Evolutionary conservation across 1,140 invertebrate species (phyloP), one percentile per base, ranked within the genome.

Genomic region (Lepidurus packardi): DNA sequence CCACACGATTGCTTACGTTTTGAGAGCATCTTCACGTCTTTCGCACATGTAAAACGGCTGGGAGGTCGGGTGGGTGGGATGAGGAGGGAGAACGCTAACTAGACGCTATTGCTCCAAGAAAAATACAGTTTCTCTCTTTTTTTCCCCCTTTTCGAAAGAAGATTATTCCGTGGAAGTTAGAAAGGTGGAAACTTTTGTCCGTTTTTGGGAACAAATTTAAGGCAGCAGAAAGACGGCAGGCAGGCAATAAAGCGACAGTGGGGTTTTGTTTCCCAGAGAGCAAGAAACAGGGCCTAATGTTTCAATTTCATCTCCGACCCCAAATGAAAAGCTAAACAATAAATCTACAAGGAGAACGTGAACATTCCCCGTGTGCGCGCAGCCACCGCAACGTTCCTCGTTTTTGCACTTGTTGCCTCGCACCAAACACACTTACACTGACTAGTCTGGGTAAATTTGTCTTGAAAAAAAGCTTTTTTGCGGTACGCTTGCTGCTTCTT

Each of bases 371-470:
- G 34, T 34, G 1, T 34, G 25, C 25, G 25, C 34, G 34, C 34
- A 34, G 53, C 53, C 13, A 65, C 53, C 53, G 5, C 53, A 1
- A n/a, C 21, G 8, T 65, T 65, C 10, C 45, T 13, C 53, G 53
- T 65, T 65, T 65, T 65, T 65, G 53, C 53, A 65, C 53, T 65
- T 65, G 53, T 65, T 65, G 53, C 53, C 53, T 65, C 53, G 53
- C 53, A 65, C 53, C 3, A 34, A 34, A 34, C 34, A 34, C 34
- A 65, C 53, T n/a, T 21, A 65, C 16, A 65, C 53, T 65, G 53
- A 65, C 53, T 65, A 65, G 53, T 65, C 53, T 65, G 21, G 13
- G 53, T 65, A 65, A 65, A 65, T n/a, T 34, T 34, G 34, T 34
- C 34, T 34, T 34, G 3, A 21, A 65, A 65, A 65, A 21, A n/a